Conservation (phyloP, 2,797 vertebrate genomes). For the Hylomyscus alleni region DNA sequence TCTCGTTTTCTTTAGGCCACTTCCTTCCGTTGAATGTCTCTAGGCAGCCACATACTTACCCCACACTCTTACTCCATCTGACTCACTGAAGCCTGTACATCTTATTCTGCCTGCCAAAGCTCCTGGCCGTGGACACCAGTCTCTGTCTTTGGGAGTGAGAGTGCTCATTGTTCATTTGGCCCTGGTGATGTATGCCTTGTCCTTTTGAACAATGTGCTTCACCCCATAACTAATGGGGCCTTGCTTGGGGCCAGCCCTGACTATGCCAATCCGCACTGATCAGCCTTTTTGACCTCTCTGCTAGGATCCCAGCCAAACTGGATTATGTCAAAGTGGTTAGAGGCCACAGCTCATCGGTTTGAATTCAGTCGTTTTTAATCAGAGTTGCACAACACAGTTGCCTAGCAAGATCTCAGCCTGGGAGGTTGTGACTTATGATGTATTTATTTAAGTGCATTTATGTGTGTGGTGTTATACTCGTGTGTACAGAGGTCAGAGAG, state of each 20-base stretch:
- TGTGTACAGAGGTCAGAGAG: background rate
- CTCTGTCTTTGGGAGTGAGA: background rate
- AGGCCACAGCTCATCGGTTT: conserved; percentile 10
- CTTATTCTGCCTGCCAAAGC: background rate
- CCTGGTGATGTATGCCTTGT: background rate
- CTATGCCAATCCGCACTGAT: background rate
- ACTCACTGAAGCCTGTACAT: background rate
- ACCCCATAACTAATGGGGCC: background rate
- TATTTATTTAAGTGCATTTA: background rate
- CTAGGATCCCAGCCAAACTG: conserved; percentile 3
- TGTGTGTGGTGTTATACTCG: background rate
- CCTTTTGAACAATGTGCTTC: background rate
- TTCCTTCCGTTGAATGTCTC: background rate
- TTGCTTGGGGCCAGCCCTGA: background rate
- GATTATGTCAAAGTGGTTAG: background rate
- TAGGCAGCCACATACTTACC: background rate
- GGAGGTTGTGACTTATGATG: background rate
- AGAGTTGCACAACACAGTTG: background rate
- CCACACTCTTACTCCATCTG: too few relatives aligned
- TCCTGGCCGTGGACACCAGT: too few relatives aligned
- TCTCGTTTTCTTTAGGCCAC: background rate
- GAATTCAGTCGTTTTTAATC: conserved; percentile 36
- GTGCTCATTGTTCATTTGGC: background rate
- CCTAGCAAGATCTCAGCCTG: background rate
- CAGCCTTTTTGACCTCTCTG: conserved; percentile 55